Evolutionary conservation across 2,113 vertebrate genomes (phyloP).

Genomic region (Cyanistes caeruleus): DNA sequence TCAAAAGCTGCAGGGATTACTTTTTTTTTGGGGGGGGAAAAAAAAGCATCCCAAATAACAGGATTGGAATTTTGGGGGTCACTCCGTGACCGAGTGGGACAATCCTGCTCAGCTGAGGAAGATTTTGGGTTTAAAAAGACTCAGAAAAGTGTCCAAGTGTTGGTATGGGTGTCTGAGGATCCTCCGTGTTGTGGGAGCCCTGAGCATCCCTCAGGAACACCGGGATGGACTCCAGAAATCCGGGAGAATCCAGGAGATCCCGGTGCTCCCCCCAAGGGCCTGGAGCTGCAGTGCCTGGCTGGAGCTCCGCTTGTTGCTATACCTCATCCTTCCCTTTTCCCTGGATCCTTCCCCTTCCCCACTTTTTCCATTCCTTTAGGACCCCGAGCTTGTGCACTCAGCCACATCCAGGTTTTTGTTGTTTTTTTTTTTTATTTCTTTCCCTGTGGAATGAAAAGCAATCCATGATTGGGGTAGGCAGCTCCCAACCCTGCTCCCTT

Average conservation of each 20-base stretch:
- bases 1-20: not conserved
- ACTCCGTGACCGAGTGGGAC: not conserved
- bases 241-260: not conserved
- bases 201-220: not conserved
- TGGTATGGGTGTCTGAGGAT: not conserved
- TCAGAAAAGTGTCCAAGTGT: not conserved
- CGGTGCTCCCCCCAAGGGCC: not conserved
- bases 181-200: not conserved
- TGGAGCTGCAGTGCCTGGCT: not conserved
- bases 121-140: not conserved
- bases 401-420: not conserved
- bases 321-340: constrained; percentile 45
- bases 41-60: not conserved
- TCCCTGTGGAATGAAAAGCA: constrained; percentile 27
- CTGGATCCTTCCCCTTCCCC: not conserved
- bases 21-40: rapidly evolving
- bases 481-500: not conserved
- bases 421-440: not conserved
- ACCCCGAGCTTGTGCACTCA: constrained; percentile 21
- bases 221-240: not conserved
- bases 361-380: not conserved
- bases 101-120: not conserved
- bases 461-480: rapidly evolving
- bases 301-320: not conserved
- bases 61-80: not conserved